Evolutionary conservation across 2,888 invertebrate genomes (phyloP).

Genomic region (Gibbula magus): DNA sequence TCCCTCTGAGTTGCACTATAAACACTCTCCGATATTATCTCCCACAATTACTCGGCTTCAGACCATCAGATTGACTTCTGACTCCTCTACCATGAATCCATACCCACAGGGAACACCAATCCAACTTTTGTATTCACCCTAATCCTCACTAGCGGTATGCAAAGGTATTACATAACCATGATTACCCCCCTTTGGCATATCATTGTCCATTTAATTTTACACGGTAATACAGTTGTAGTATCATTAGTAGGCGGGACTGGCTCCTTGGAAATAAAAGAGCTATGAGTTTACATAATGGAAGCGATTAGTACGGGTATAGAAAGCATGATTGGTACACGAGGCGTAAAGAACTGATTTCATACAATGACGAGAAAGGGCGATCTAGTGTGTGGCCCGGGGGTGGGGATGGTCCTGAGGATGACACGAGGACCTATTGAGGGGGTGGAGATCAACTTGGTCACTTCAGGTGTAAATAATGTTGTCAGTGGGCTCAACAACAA

Average conservation of each 20-base stretch:
- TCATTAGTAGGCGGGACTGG: background rate
- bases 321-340: conserved; percentile 9
- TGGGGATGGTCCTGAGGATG: too few species aligned
- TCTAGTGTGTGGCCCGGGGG: too few species aligned
- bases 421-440: too few species aligned
- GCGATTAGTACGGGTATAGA: conserved; percentile 7
- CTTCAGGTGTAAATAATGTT: too few species aligned
- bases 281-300: background rate
- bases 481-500: too few species aligned
- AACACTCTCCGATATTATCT: conserved; percentile 11
- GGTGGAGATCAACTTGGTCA: too few species aligned
- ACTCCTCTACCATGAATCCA: background rate
- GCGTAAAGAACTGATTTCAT: conserved; percentile 5
- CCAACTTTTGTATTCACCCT: conserved; percentile 17
- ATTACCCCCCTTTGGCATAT: conserved; percentile 11
- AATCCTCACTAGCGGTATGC: conserved; percentile 21
- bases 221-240: conserved; percentile 8
- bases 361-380: background rate
- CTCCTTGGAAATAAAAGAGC: background rate
- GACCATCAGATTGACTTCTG: conserved; percentile 18
- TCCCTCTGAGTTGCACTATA: conserved; percentile 9
- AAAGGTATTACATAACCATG: conserved; percentile 1
- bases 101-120: background rate
- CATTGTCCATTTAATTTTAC: conserved; percentile 18
- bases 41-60: background rate